Evolutionary conservation across 2,113 vertebrate species (phyloP), one percentile per base, ranked within the genome.

Genomic region (Papio anubis): DNA sequence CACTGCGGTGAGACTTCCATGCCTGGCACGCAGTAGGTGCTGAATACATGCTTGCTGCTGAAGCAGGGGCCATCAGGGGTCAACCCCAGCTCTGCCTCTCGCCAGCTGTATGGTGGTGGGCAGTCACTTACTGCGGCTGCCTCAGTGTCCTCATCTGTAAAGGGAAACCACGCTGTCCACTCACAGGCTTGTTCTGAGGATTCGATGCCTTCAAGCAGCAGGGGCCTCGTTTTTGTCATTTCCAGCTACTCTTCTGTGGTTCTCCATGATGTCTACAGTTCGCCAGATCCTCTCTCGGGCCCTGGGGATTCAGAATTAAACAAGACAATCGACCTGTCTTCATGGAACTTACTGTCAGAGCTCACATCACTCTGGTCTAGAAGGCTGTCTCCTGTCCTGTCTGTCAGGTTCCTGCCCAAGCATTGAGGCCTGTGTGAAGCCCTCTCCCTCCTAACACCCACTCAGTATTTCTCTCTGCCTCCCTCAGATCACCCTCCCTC

Each of bases 1-100:
- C 20, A 0, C 43, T 18, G 35, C 3, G 2, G 2, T 6, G n/a
- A 50, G 61, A 52, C 55, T 25, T 38, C 43, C 2, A 3, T 16
- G 23, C 52, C 21, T 14, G 61, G 61, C 5, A 2, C 27, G 30
- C 23, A 64, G 61, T 64, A 5, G 27, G 61, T 64, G 11, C 59
- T 30, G 59, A 64, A 30, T 61, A 30, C 61, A 13, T 30, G 27
- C 59, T 61, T 61, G 59, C 61, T 64, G 61, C 61, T 43, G 68
- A 18, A 35, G 14, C 66, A 68, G 66, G 32, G 61, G 20, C 48
- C 23, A 4, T 21, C 57, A 50, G 6, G 25, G 75, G 17, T 40
- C 45, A 55, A 35, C 43, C 45, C 32, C 32, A 17, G 45, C 17
- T 3, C n/a, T 16, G 55, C 25, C 17, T 11, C 52, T 11, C 2